These are phyloP conservation scores for Tetragonula carbonaria DNA, from an alignment of 2,888 invertebrate species.

Conservation along the genomic window DNA sequence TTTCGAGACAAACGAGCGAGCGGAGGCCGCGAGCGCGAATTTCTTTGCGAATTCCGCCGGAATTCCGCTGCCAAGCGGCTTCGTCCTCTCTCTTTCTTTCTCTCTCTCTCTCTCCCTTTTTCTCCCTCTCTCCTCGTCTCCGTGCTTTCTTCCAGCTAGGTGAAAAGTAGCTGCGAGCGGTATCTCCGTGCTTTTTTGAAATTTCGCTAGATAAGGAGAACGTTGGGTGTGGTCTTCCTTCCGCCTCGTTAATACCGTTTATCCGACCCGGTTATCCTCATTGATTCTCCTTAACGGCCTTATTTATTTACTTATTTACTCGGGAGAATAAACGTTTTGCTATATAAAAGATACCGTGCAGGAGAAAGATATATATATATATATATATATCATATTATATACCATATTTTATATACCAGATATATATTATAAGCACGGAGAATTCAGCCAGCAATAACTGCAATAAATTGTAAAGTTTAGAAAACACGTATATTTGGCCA, in stretches of 20 bases:
- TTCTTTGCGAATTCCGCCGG: constrained; percentile 69
- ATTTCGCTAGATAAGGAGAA: constrained; percentile 60
- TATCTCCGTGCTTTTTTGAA: constrained; percentile 46
- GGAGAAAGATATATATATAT: too few relatives aligned
- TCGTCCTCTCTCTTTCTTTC: not conserved
- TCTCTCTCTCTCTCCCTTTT: not conserved
- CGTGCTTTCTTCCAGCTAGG: constrained; percentile 2
- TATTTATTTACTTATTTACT: not conserved
- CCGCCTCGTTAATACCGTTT: constrained; percentile 63
- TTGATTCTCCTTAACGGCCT: constrained; percentile 34
- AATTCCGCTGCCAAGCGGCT: constrained; percentile 65
- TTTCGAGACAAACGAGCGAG: constrained; percentile 65
- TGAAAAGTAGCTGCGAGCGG: constrained; percentile 44
- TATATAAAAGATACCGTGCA: too few relatives aligned
- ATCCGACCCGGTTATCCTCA: constrained; percentile 20
- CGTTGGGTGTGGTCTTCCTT: constrained; percentile 32
- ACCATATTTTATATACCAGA: too few relatives aligned
- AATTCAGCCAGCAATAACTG: too few relatives aligned
- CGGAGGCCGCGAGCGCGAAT: constrained; percentile 64
- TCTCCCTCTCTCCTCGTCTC: not conserved
- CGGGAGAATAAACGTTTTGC: not conserved
- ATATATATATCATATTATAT: too few relatives aligned
- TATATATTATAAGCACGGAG: too few relatives aligned
- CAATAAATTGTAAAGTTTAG: too few relatives aligned
- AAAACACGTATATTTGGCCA: too few relatives aligned